Evolutionary conservation across 92 coral and sea anemone species (phyloP), one percentile per base, ranked within the genome.

Genomic region (Palythoa grandiflora): DNA sequence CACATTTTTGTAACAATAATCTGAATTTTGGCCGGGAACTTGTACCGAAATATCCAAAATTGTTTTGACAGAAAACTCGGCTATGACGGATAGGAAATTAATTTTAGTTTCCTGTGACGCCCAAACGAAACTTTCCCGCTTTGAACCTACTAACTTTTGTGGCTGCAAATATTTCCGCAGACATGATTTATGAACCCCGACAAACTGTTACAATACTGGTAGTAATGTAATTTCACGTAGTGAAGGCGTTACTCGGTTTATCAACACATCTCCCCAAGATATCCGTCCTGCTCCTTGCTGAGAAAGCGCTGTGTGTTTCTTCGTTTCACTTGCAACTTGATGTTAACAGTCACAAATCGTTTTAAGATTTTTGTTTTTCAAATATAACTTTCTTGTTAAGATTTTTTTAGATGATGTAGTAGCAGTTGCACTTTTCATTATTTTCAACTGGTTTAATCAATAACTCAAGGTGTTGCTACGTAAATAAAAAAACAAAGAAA

Each of bases 71-170:
- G 86, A 81, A 81, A 80, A 65, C 14, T 61, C 48, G 19, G 66
- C 75, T 40, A 81, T 81, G 86, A 81, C 75, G 86, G 86, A 81
- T 81, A 81, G 73, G 86, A 81, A 81, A 81, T 81, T 81, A 81
- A 81, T 81, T 81, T 81, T 81, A 81, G 86, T 9, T 81, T 81
- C 86, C 86, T 81, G 86, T 81, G 73, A 81, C 86, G 75, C 86
- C 86, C 76, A 81, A 37, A 38, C 68, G 40, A 80, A 63, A 80
- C 60, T 38, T 80, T 44, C 36, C 39, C 54, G 38, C 73, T 80
- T 81, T 81, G 39, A 39, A 16, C 6, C 14, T 9, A 44, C 57
- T 47, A 57, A 35, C 57, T 65, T 44, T 37, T 81, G 75, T 38
- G 76, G 86, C 86, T 44, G 54, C 74, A 77, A 66, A 66, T 81